phyloP scores from a whole-genome alignment of 2,113 vertebrate species.

The Crotalus tigris region DNA sequence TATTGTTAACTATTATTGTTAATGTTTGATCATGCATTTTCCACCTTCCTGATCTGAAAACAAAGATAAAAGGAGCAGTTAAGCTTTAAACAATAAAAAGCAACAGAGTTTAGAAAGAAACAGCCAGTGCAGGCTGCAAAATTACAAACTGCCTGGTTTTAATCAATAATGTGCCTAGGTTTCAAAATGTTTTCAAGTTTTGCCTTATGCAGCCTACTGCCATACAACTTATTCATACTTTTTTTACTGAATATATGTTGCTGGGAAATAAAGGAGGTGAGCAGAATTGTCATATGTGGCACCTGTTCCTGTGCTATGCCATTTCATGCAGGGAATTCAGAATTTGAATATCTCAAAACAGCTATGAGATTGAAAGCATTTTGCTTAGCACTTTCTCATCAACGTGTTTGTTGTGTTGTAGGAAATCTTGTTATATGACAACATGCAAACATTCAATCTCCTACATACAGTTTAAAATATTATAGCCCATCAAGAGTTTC shows the following conservation, averaged over 20 bases:
- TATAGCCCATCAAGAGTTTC: neutral
- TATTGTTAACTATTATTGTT: neutral
- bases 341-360: neutral
- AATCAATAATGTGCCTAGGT: neutral
- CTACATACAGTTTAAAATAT: neutral
- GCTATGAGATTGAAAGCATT: neutral
- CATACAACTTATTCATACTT: neutral
- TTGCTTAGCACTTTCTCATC: neutral
- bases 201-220: neutral
- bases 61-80: neutral
- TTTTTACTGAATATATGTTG: neutral
- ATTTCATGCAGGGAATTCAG: neutral
- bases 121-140: neutral
- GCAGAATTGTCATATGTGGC: neutral
- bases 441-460: neutral
- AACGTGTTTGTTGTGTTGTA: neutral
- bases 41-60: neutral
- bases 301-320: neutral
- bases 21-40: neutral
- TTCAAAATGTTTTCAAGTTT: neutral
- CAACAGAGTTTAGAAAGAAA: neutral
- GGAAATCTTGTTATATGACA: neutral
- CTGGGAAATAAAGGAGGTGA: neutral
- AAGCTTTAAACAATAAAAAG: neutral
- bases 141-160: neutral